Percentiles rank a stretch among this genome's conserved stretches.
Conservation (phyloP, 2,888 invertebrate genomes). For the Opisthograptis luteolata region DNA sequence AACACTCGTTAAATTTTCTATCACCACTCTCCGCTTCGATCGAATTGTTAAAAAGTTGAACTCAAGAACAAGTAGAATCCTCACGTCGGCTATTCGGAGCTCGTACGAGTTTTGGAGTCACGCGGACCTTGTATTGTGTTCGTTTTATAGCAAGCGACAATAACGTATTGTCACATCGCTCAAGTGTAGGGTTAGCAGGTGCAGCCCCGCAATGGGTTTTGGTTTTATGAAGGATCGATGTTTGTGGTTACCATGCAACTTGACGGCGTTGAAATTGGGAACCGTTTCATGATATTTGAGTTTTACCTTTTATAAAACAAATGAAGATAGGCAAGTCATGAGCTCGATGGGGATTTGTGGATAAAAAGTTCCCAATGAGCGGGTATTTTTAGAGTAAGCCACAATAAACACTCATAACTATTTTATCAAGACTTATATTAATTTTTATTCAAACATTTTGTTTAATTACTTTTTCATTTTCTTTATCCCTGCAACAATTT, state of each 20-base stretch:
- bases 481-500: too few species aligned
- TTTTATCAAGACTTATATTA: too few species aligned
- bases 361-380: too few species aligned
- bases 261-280: too few species aligned
- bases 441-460: too few species aligned
- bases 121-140: slow-evolving; percentile 22
- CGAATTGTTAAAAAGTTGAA: slow-evolving; percentile 3
- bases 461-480: too few species aligned
- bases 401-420: too few species aligned
- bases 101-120: slow-evolving; percentile 8
- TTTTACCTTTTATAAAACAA: too few species aligned
- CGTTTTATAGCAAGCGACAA: slow-evolving; percentile 30
- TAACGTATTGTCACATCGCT: slow-evolving; percentile 34
- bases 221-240: background rate
- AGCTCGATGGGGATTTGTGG: too few species aligned
- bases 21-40: background rate
- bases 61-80: slow-evolving; percentile 1
- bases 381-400: too few species aligned
- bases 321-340: too few species aligned
- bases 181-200: slow-evolving; percentile 24
- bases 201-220: background rate
- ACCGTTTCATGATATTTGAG: too few species aligned
- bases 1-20: background rate
- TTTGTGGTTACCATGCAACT: background rate
- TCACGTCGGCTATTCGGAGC: slow-evolving; percentile 10